These are phyloP conservation scores for Aptenodytes forsteri DNA, from an alignment of 2,113 vertebrate genomes.

Conservation along the genomic window DNA sequence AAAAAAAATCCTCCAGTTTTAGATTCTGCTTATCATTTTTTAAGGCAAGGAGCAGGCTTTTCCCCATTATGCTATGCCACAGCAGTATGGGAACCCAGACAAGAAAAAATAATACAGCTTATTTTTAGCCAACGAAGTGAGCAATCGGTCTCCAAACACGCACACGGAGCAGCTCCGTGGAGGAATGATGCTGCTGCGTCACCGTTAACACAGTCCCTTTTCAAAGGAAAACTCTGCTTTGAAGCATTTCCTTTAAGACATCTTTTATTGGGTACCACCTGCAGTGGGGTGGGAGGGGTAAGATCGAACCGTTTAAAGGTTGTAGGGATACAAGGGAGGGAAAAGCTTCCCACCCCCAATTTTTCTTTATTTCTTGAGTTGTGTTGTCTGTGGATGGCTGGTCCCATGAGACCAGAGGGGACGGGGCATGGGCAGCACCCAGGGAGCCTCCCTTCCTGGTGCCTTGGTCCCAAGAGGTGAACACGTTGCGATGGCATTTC, in stretches of 20 bases:
- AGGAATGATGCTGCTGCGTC: fast-evolving
- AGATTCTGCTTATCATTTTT: neutral
- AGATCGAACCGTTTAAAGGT: neutral
- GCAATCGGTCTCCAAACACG: neutral
- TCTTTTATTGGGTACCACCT: neutral
- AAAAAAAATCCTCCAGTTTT: neutral
- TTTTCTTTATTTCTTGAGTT: neutral
- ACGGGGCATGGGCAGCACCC: neutral
- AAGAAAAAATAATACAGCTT: neutral
- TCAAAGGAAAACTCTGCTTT: neutral
- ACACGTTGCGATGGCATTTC: fast-evolving
- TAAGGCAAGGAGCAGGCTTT: neutral
- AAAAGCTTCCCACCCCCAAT: neutral
- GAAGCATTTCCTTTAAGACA: neutral
- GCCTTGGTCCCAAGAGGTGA: fast-evolving
- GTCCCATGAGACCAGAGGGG: neutral
- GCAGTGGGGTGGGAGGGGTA: neutral
- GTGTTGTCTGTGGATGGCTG: neutral
- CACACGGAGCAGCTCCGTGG: fast-evolving
- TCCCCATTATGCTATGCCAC: neutral
- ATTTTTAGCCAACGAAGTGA: neutral
- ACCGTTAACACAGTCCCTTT: neutral
- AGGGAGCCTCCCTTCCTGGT: neutral
- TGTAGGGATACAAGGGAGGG: neutral
- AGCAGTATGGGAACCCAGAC: neutral